Base-by-base conservation (phyloP, 2,113 vertebrate species). In the Calyptommatus sinebrachiatus region DNA sequence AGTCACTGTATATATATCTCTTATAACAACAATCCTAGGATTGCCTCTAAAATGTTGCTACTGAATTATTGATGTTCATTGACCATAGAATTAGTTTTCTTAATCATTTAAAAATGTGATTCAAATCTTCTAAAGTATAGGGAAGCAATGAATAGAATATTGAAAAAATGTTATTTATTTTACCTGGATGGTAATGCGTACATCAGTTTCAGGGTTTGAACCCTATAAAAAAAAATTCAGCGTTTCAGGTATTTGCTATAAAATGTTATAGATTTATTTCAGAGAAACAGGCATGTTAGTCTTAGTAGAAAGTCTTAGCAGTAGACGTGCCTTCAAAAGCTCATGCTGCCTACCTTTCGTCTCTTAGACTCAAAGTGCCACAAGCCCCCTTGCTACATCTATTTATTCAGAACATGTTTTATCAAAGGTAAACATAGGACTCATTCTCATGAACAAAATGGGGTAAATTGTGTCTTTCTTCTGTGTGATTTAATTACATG, bases 171-270 rank as follows among this genome's bases (percentile, higher is more conserved):
- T n/a, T 28, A 81, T 5, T 46, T 31, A 24, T 46, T 20, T 68
- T 81, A 81, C 79, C 79, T 81, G 79, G 45, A 81, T 62, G 21
- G 79, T 81, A 70, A 81, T 76, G 22, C 79, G 72, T 65, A 81
- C 24, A 20, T 45, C 73, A 62, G 35, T 21, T 50, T 76, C 26
- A 14, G 79, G 53, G 22, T 22, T 29, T 62, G 66, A 70, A 46
- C 65, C 73, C 79, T 81, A 66, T 31, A 14, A 50, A 16, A 48
- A 24, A 35, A 69, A 60, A 46, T 61, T 81, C 60, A 14, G 20
- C 18, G 75, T 18, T 35, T 29, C 66, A 67, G 29, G 50, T n/a
- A 3, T 5, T 20, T 24, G 26, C n/a, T n/a, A 8, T 41, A 80
- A 28, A 35, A 73, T 71, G 16, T 24, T 57, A 24, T 66, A 24